Base-by-base conservation (phyloP, 2,888 invertebrate species). In the Cheilosia pagana region DNA sequence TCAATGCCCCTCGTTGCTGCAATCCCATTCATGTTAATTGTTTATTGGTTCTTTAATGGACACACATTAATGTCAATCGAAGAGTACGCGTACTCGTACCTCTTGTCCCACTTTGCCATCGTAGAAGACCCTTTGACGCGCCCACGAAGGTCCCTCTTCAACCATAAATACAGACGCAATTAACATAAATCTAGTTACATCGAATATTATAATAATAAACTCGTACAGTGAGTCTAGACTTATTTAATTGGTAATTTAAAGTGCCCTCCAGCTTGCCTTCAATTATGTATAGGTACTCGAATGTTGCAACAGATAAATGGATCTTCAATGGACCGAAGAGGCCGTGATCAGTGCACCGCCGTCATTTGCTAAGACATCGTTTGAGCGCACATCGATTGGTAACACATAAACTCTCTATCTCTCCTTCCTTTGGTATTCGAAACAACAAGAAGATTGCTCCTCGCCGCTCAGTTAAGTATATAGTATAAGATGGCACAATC, bases 151-250 rank as follows among this genome's bases (percentile, higher is more conserved):
- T 65, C 14, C 25, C 48, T 28, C 31, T 41, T 50, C 31, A 31
- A n/a, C 52, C 35, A 57, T 62, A 75, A 70, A 78, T 50, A 70
- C 63, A 63, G 70, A 43, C 19, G 45, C 62, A 70, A 75, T 75
- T 50, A 70, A 65, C 70, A 81, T 70, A 62, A 65, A 81, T 71
- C 68, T 25, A 63, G 57, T 57, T 70, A 59, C 70, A 55, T 28
- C 50, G 70, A 63, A 75, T 65, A 28, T 8, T 65, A 28, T 8
- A 81, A 65, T 65, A 81, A 81, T 81, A 81, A 71, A 60, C 70
- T 35, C 45, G 53, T 60, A 72, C 82, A 67, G 62, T 28, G 55
- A 45, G 82, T 82, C 82, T 82, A 82, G 82, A 82, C 82, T 77
- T 43, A 25, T 72, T 60, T 76, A 81, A 81, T 76, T 81, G 81